A percentile compares a stretch with the other conserved stretches of the same genome.
These are phyloP conservation scores for Sebastolobus alascanus DNA, from an alignment of 2,797 vertebrate genomes.

Conservation along the genomic window DNA sequence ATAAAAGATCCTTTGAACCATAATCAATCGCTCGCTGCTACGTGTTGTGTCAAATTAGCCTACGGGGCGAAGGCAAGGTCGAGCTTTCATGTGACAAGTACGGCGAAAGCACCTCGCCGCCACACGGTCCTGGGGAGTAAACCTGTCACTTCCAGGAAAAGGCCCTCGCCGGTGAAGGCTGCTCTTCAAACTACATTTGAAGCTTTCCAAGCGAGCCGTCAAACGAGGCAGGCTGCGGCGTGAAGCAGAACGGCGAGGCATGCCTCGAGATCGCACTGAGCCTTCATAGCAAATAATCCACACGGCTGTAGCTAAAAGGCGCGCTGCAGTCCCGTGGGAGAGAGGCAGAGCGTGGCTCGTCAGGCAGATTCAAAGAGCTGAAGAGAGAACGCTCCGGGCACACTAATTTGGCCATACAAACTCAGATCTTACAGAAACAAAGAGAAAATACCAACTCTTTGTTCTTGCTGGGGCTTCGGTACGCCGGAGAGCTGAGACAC, in stretches of 20 bases:
- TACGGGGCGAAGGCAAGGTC: constrained; percentile 53
- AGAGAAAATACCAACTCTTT: constrained; percentile 14
- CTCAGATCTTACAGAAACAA: constrained; percentile 39
- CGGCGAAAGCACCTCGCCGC: constrained; percentile 2
- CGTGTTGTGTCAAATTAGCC: constrained; percentile 67
- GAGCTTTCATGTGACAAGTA: constrained; percentile 57
- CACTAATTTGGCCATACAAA: constrained; percentile 25
- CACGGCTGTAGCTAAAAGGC: constrained; percentile 46
- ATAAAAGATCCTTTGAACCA: constrained; percentile 74
- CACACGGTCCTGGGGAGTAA: constrained; percentile 25
- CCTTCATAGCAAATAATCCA: constrained; percentile 48
- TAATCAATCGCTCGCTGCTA: constrained; percentile 63
- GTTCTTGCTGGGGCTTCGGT: constrained; percentile 8
- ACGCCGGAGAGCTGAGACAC: neutral
- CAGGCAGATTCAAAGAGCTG: constrained; percentile 59
- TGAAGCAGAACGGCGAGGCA: constrained; percentile 2
- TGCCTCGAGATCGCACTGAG: constrained; percentile 27
- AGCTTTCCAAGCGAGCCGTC: constrained; percentile 44
- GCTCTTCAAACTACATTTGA: constrained; percentile 60
- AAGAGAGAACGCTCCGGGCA: constrained; percentile 19
- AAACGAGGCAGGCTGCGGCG: constrained; percentile 26
- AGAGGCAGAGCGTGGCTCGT: constrained; percentile 40
- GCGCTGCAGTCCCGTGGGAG: constrained; percentile 18
- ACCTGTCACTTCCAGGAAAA: constrained; percentile 44
- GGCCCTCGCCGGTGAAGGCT: constrained; percentile 5